Base-by-base conservation (phyloP, 1,140 invertebrate species). In the Stratiolaelaps scimitus region DNA sequence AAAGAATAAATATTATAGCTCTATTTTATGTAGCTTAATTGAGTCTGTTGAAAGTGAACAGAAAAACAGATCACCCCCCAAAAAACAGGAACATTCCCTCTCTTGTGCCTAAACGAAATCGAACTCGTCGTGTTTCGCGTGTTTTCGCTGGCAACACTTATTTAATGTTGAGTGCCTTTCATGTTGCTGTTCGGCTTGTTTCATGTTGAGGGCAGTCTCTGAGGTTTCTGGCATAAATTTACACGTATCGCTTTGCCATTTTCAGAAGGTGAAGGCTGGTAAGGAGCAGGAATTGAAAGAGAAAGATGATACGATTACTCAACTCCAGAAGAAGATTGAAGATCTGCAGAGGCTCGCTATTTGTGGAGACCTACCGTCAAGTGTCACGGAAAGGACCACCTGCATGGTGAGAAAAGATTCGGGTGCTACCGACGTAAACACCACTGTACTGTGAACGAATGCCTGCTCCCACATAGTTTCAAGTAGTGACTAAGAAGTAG, bases 261-360 rank as follows among this genome's bases (percentile, higher is more conserved):
- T 40, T 15, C 26, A 65, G 43, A 65, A 45, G 26, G 34, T 65
- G 15, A 86, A 68, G 85, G 83, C 64, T 71, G 73, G 69, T 72
- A 74, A 7, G 81, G 83, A 66, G 74, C 78, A 46, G 78, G 82
- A 56, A 76, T 78, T 67, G 75, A 81, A 71, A 83, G 83, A 66
- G 64, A 68, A 64, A 67, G 43, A 66, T 15, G 64, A 67, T 56
- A 53, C 67, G 53, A 64, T 40, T 40, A 40, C 46, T n/a, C 43
- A 67, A 28, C 34, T 64, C n/a, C 43, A 68, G 47, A 45, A 68
- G 65, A 68, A 73, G 69, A 65, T 64, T 72, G 70, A 64, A 72
- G 71, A 44, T 48, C 70, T 66, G 67, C 69, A 43, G 60, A 65
- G 68, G 45, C 53, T 60, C 2, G 53, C 53, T 10, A 60, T 60